Evolutionary conservation across 2,888 invertebrate species (phyloP).

Genomic region (Rhimphoctona megacephalus): DNA sequence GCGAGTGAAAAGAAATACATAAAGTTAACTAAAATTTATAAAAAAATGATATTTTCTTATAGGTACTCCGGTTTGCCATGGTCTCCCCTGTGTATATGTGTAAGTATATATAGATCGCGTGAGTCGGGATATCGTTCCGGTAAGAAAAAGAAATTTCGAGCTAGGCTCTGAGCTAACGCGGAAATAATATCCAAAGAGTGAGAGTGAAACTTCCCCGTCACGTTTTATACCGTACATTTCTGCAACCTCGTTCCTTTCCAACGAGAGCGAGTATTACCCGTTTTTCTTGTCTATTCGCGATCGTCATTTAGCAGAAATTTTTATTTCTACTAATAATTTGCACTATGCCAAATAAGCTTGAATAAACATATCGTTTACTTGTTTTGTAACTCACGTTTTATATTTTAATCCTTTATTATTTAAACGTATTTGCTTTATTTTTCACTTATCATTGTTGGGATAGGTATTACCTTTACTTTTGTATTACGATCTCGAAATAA

Average conservation of each 20-base stretch:
- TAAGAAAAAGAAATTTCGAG: constrained; percentile 62
- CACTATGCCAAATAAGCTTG: background rate
- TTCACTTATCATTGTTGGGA: background rate
- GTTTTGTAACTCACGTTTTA: background rate
- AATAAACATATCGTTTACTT: background rate
- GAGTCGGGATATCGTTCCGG: constrained; percentile 12
- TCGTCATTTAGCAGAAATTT: constrained; percentile 48
- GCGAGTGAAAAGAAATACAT: background rate
- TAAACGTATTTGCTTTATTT: background rate
- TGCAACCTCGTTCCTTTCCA: constrained; percentile 23
- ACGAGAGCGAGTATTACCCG: constrained; percentile 51
- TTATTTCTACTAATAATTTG: constrained; percentile 2
- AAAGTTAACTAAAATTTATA: background rate
- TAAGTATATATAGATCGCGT: constrained; percentile 25
- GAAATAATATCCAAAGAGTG: constrained; percentile 65
- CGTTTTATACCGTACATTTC: constrained; percentile 53
- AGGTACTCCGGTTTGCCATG: background rate
- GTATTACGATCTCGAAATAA: background rate
- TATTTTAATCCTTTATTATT: background rate
- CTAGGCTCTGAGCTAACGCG: constrained; percentile 48
- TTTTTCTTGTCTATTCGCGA: constrained; percentile 51
- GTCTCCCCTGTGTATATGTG: background rate
- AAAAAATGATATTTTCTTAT: background rate
- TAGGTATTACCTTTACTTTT: background rate
- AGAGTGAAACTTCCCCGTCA: constrained; percentile 66